A percentile compares a stretch with the other conserved stretches of the same genome.
These are phyloP conservation scores for Synodontis membranacea DNA, from an alignment of 2,113 vertebrate species.

Conservation along the genomic window DNA sequence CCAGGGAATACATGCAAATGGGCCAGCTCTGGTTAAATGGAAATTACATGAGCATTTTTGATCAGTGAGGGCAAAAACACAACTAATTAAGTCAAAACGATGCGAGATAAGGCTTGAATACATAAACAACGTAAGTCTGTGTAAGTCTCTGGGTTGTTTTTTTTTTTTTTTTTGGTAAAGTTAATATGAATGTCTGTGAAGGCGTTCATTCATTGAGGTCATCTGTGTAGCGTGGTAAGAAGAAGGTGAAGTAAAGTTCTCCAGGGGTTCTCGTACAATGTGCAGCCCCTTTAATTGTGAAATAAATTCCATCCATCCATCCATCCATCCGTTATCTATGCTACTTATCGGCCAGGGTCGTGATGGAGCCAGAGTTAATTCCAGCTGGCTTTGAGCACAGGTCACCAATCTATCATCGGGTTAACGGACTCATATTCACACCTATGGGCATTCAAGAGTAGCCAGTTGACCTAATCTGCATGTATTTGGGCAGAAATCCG, in stretches of 20 bases:
- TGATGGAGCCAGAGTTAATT: too few relatives aligned
- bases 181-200: neutral
- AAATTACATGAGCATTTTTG: constrained; percentile 58
- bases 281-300: neutral
- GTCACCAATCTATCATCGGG: too few relatives aligned
- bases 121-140: constrained; percentile 33
- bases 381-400: too few relatives aligned
- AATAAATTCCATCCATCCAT: too few relatives aligned
- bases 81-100: constrained; percentile 55
- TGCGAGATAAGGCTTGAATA: constrained; percentile 41
- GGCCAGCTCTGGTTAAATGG: constrained; percentile 53
- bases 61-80: constrained; percentile 65
- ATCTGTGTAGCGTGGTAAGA: neutral
- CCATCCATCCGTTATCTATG: too few relatives aligned
- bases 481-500: too few relatives aligned
- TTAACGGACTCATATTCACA: too few relatives aligned
- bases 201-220: neutral
- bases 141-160: neutral
- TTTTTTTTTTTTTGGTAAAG: neutral
- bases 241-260: neutral
- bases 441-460: too few relatives aligned
- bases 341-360: too few relatives aligned
- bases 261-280: neutral
- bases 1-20: constrained; percentile 59
- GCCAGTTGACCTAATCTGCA: too few relatives aligned